Evolutionary conservation across 2,888 invertebrate genomes (phyloP).

Genomic region (Cheilosia impressa): DNA sequence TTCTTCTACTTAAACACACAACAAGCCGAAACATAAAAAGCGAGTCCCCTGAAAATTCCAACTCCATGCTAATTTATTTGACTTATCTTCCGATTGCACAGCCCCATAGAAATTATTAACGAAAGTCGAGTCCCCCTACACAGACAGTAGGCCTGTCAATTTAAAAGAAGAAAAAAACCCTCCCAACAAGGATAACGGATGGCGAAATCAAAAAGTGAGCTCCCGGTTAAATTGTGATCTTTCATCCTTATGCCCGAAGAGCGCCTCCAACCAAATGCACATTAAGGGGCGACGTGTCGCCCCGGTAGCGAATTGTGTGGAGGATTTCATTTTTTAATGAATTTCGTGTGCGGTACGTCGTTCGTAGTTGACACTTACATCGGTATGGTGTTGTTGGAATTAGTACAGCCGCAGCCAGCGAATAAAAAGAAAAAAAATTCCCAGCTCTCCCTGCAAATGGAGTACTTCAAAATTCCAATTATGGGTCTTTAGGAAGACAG

Average conservation of each 20-base stretch:
- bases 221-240: slow-evolving; percentile 7
- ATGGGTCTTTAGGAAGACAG: slow-evolving; percentile 25
- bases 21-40: too few relatives aligned
- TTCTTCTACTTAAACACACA: background rate
- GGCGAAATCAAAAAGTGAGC: slow-evolving; percentile 28
- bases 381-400: background rate
- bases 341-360: slow-evolving; percentile 5
- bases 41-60: background rate
- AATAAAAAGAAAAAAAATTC: slow-evolving; percentile 1
- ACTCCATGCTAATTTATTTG: slow-evolving; percentile 26
- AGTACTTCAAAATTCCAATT: slow-evolving; percentile 53
- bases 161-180: background rate
- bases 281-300: slow-evolving; percentile 7
- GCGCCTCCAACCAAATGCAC: background rate
- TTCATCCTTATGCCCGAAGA: background rate
- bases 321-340: slow-evolving; percentile 39
- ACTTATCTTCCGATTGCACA: slow-evolving; percentile 13
- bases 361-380: background rate
- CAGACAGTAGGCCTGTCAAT: too few relatives aligned
- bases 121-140: too few relatives aligned
- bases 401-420: too few relatives aligned
- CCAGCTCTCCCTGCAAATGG: background rate
- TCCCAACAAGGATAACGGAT: background rate
- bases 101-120: slow-evolving; percentile 16
- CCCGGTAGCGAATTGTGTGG: slow-evolving; percentile 16